A percentile compares a stretch with the other conserved stretches of the same genome.
These are phyloP conservation scores for Steinernema feltiae DNA, from an alignment of 1,140 invertebrate genomes.

Conservation along the genomic window DNA sequence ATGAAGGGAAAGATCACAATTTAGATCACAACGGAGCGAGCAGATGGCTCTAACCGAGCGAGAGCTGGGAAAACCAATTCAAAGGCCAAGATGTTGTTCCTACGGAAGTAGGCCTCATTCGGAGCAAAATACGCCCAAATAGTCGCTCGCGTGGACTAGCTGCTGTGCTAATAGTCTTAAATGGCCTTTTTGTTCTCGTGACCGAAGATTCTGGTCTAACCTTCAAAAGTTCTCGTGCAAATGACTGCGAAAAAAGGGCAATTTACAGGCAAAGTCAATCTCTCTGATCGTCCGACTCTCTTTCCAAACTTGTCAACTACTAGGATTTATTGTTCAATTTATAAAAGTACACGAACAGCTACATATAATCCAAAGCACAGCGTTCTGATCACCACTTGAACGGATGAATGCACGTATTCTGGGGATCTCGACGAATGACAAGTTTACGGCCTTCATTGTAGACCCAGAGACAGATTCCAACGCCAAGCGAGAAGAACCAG, in stretches of 20 bases:
- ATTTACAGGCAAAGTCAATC: no score
- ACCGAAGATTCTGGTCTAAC: neutral
- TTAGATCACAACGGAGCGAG: no score
- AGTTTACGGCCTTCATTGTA: constrained; percentile 47
- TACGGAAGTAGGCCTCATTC: no score
- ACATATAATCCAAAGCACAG: neutral
- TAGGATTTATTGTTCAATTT: no score
- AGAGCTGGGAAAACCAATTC: no score
- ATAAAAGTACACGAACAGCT: neutral
- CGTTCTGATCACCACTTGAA: constrained; percentile 18
- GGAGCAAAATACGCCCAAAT: constrained; percentile 37
- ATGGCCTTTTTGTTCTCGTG: constrained; percentile 12
- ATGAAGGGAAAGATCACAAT: no score
- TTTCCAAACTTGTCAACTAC: no score
- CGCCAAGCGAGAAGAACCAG: constrained; percentile 47
- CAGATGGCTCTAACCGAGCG: no score
- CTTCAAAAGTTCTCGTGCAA: no score
- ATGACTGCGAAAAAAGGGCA: no score
- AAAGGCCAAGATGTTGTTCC: no score
- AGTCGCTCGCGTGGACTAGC: constrained; percentile 33
- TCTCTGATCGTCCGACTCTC: no score
- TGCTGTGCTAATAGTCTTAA: constrained; percentile 15
- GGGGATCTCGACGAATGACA: constrained; percentile 34
- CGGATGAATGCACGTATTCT: neutral
- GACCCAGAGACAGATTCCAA: constrained; percentile 43